phyloP scores from a whole-genome alignment of 2,113 vertebrate species.

The Lipophrys pholis region DNA sequence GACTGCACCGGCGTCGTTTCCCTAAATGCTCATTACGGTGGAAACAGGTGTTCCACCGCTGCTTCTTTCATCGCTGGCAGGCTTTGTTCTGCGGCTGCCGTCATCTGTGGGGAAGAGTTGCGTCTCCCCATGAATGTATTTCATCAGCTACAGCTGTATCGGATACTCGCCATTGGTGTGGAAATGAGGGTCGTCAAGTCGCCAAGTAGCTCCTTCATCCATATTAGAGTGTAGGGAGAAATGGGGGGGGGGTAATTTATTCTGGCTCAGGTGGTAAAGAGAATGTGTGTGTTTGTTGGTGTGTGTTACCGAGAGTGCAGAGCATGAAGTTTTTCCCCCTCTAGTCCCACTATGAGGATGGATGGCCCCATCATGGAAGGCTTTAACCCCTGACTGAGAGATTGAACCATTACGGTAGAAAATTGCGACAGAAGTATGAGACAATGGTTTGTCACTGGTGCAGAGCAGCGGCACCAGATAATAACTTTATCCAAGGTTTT shows the following conservation, averaged over 20 bases:
- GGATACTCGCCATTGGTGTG: conserved; percentile 63
- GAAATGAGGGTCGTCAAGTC: conserved; percentile 71
- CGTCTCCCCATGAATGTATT: conserved; percentile 52
- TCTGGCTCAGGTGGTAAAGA: conserved; percentile 54
- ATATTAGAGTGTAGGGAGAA: conserved; percentile 43
- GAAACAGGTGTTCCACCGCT: conserved; percentile 58
- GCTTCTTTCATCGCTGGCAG: conserved; percentile 63
- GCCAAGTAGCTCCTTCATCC: conserved; percentile 69
- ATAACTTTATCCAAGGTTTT: conserved; percentile 6
- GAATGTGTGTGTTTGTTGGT: conserved; percentile 7
- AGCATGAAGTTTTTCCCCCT: conserved; percentile 5
- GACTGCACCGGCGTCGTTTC: background rate
- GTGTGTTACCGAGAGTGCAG: conserved; percentile 16
- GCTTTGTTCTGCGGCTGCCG: conserved; percentile 64
- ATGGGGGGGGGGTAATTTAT: conserved; percentile 46
- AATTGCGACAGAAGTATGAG: conserved; percentile 6
- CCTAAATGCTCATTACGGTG: background rate
- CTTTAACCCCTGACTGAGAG: conserved; percentile 66
- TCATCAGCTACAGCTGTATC: conserved; percentile 74
- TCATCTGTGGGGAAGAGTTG: conserved; percentile 63
- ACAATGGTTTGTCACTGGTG: conserved; percentile 1
- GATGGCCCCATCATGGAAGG: conserved; percentile 58
- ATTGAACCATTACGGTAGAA: conserved; percentile 58
- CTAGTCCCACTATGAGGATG: conserved; percentile 46
- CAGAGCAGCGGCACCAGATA: background rate